Evolutionary conservation across 2,888 invertebrate species (phyloP), one percentile per base, ranked within the genome.

Genomic region (Campoletis raptor): DNA sequence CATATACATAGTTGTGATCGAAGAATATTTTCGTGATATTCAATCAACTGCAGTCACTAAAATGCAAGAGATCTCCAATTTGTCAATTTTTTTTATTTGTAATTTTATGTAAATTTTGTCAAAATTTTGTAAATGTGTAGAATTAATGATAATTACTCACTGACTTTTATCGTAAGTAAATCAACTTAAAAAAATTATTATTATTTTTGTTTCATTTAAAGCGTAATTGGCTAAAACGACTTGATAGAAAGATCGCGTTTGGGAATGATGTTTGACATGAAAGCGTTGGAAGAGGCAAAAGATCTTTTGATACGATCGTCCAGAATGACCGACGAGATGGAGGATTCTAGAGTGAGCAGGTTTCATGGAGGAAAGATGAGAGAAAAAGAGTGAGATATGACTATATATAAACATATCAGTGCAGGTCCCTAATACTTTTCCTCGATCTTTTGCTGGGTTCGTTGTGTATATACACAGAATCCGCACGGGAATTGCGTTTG

Each of bases 281-380:
- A 64, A 74, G 73, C 72, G 66, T 12, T 12, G 77, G 37, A 74
- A 52, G 52, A 81, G 76, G 42, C 77, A 73, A 78, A 74, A 69
- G 84, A 81, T 86, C 73, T 76, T 64, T 81, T 78, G 66, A 42
- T 74, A 30, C 69, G 83, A 57, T 84, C 81, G 67, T 64, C 69
- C 77, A 64, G 81, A 84, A 77, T 84, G 86, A 86, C 78, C 81
- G 86, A 84, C 84, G 86, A 61, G 67, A 54, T 67, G n/a, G 74
- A 84, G 74, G 86, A 81, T 86, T 84, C 81, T 73, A 52, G 78
- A 84, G 52, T 61, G 83, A 73, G 90, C 2, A 18, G 36, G 42
- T 88, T 90, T 88, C 87, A 72, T 83, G 30, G 30, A 87, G 80
- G 86, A 80, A 88, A 86, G 67, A 85, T 82, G 86, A 40, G 77